These are phyloP conservation scores for Ophiodon elongatus DNA, from an alignment of 2,113 vertebrate species.

Conservation along the genomic window DNA sequence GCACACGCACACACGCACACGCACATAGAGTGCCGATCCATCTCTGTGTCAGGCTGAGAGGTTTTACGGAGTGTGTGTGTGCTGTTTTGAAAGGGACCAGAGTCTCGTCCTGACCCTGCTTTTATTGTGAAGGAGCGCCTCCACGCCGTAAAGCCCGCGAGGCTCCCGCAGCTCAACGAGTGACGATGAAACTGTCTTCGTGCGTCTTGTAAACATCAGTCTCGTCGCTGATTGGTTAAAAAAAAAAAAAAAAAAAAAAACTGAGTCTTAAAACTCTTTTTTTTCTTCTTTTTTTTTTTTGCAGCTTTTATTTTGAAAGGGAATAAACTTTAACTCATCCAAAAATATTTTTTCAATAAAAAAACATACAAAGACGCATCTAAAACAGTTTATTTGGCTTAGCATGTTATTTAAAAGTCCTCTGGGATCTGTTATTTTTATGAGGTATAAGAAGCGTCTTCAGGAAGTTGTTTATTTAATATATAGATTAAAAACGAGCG, in stretches of 20 bases:
- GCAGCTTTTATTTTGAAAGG: background rate
- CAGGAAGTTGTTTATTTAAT: background rate
- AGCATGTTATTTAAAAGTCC: background rate
- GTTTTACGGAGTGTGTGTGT: background rate
- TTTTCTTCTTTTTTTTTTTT: too few species aligned
- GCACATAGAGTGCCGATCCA: background rate
- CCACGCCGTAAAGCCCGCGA: background rate
- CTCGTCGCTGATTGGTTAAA: background rate
- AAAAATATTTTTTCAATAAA: background rate
- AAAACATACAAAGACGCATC: background rate
- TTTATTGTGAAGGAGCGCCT: slow-evolving; percentile 59
- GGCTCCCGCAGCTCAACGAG: background rate
- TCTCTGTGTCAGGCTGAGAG: background rate
- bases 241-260: too few species aligned
- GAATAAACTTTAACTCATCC: background rate
- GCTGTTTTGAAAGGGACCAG: slow-evolving; percentile 49
- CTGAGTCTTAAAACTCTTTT: too few species aligned
- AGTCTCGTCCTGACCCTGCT: slow-evolving; percentile 5
- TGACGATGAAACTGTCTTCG: background rate
- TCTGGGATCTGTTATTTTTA: background rate
- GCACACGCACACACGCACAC: background rate
- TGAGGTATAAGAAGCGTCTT: too few species aligned
- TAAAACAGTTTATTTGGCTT: background rate
- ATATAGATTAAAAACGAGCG: background rate
- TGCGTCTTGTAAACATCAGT: too few species aligned